Evolutionary conservation across 92 coral and sea anemone species (phyloP).

Genomic region (Meandrina meandrites): DNA sequence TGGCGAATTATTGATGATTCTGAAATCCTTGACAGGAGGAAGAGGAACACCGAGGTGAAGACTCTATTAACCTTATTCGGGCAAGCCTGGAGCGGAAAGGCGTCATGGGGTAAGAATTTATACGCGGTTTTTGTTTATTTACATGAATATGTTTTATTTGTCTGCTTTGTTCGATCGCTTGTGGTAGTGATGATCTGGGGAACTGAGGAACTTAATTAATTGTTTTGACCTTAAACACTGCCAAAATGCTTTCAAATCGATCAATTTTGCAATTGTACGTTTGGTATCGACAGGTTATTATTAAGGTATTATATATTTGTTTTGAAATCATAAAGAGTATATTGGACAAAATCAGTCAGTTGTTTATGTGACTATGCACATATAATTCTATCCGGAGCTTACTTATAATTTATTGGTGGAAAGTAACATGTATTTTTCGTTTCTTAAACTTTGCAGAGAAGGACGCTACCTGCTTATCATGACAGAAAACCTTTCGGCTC

Average conservation of each 20-base stretch:
- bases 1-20: background rate
- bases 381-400: too few species aligned
- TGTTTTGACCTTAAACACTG: background rate
- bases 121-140: background rate
- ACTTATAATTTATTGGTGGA: background rate
- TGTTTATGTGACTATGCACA: too few species aligned
- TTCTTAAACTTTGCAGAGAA: constrained; percentile 35
- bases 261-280: too few species aligned
- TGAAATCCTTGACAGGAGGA: constrained; percentile 13
- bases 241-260: background rate
- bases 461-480: constrained; percentile 82
- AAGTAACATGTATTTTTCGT: background rate
- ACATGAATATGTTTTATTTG: background rate
- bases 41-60: constrained; percentile 17
- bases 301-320: too few species aligned
- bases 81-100: constrained; percentile 23
- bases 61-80: constrained; percentile 11
- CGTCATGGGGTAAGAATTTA: constrained; percentile 15
- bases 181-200: background rate
- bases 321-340: too few species aligned
- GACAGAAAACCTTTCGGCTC: constrained; percentile 84
- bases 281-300: background rate
- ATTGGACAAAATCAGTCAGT: too few species aligned
- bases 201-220: background rate
- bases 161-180: background rate